Conservation (phyloP, 2,888 invertebrate species). For the Tigriopus californicus region DNA sequence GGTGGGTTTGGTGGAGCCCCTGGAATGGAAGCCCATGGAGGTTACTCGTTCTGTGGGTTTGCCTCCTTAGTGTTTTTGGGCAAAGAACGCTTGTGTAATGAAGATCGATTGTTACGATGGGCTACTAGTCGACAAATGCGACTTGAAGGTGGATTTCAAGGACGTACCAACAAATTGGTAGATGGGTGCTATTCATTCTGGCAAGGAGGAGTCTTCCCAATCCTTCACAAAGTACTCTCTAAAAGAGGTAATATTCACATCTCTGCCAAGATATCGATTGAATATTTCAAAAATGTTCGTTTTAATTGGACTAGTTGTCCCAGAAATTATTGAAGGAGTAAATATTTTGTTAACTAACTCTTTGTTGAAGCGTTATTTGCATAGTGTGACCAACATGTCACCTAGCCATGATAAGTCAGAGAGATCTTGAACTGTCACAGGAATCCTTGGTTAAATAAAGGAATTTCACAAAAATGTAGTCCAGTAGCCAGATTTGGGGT, state of each 20-base stretch:
- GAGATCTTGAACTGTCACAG: too few species aligned
- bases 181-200: constrained; percentile 99
- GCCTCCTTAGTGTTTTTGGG: constrained; percentile 7
- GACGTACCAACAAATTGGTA: constrained; percentile 91
- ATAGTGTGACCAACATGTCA: too few species aligned
- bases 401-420: too few species aligned
- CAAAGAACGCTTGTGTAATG: neutral
- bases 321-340: too few species aligned
- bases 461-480: too few species aligned
- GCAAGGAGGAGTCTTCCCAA: constrained; percentile 83
- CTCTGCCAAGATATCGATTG: too few species aligned
- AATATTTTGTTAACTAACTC: too few species aligned
- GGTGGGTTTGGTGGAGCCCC: constrained; percentile 91
- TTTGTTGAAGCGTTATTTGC: too few species aligned
- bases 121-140: constrained; percentile 73
- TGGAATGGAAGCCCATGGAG: constrained; percentile 94
- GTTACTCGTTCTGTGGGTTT: constrained; percentile 87
- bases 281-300: too few species aligned
- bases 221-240: constrained; percentile 53
- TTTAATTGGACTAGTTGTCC: too few species aligned
- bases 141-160: constrained; percentile 87
- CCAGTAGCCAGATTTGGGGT: too few species aligned
- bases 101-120: constrained; percentile 42
- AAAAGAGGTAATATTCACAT: constrained; percentile 29
- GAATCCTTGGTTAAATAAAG: too few species aligned